These are phyloP conservation scores for Bombyx mori DNA, from an alignment of 1,140 invertebrate species.

Conservation along the genomic window ASM3026992v2 NC_085121.1:12704001-12704500, in stretches of 20 bases:
- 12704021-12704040: too few species aligned
- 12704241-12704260: conserved; percentile 78
- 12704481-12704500: too few species aligned
- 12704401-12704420: not conserved
- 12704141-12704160: too few species aligned
- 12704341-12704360: not conserved
- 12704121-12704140: too few species aligned
- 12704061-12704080: too few species aligned
- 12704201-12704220: conserved; percentile 80
- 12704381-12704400: not conserved
- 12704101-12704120: too few species aligned
- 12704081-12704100: too few species aligned
- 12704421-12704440: too few species aligned
- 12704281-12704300: conserved; percentile 73
- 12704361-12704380: not conserved
- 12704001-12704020: too few species aligned
- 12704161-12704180: not conserved
- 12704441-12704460: too few species aligned
- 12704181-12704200: conserved; percentile 78
- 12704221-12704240: conserved; percentile 80
- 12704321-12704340: not conserved
- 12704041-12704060: too few species aligned
- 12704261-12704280: conserved; percentile 78
- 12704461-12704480: too few species aligned
- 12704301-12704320: not conserved